These are phyloP conservation scores for Dunckerocampus dactyliophorus DNA, from an alignment of 2,113 vertebrate species.

Conservation along the genomic window DNA sequence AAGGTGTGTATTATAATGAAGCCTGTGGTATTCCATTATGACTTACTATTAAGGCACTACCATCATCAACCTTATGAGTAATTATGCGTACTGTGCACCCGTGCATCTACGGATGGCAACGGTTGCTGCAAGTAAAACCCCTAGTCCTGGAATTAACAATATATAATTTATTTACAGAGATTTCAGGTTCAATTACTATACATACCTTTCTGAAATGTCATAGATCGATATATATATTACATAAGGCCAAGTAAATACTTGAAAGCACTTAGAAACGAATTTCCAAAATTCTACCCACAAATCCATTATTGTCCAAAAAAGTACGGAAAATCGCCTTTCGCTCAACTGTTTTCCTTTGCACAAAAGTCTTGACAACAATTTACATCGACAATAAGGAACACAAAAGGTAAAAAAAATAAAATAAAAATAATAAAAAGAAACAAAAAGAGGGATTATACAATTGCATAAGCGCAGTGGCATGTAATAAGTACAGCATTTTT, in stretches of 20 bases:
- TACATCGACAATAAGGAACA: constrained; percentile 73
- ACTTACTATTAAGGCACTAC: not conserved
- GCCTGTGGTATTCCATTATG: too few relatives aligned
- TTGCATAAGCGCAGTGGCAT: constrained; percentile 84
- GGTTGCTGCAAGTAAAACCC: constrained; percentile 42
- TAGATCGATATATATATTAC: constrained; percentile 78
- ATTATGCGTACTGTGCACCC: not conserved
- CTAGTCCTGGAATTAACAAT: constrained; percentile 76
- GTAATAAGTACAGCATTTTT: constrained; percentile 83
- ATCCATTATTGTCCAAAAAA: constrained; percentile 83
- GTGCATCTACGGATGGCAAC: not conserved
- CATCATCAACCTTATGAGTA: not conserved
- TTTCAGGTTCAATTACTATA: constrained; percentile 84
- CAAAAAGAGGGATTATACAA: constrained; percentile 73
- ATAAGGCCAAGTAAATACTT: constrained; percentile 88
- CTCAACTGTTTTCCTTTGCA: constrained; percentile 71
- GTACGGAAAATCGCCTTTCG: constrained; percentile 72
- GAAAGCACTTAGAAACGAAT: constrained; percentile 86
- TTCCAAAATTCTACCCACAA: constrained; percentile 86
- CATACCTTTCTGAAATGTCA: constrained; percentile 84
- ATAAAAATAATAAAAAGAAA: constrained; percentile 28
- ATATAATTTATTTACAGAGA: constrained; percentile 87
- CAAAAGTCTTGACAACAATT: constrained; percentile 78
- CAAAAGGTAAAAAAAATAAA: constrained; percentile 54
- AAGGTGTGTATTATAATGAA: too few relatives aligned